phyloP scores from a whole-genome alignment of 2,888 invertebrate species.

The Campoplex nolae region DNA sequence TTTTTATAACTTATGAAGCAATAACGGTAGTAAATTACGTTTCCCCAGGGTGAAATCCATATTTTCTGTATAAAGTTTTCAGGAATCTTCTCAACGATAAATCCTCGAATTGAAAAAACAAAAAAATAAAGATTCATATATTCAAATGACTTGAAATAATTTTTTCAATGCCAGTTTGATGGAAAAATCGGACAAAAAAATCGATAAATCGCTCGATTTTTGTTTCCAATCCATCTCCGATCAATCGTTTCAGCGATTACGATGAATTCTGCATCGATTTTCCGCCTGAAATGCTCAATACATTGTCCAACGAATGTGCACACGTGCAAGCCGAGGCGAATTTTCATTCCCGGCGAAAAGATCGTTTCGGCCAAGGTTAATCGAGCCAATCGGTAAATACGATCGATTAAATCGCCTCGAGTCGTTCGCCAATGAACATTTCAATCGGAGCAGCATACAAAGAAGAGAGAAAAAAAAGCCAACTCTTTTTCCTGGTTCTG shows the following conservation, averaged over 20 bases:
- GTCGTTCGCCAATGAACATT: conserved; percentile 18
- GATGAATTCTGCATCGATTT: neutral
- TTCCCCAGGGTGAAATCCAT: neutral
- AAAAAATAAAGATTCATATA: too few relatives aligned
- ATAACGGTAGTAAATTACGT: neutral
- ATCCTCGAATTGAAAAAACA: neutral
- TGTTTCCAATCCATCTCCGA: neutral
- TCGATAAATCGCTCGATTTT: too few relatives aligned
- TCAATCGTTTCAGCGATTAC: neutral
- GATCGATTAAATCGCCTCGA: conserved; percentile 30
- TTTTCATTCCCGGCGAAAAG: neutral
- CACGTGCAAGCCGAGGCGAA: neutral
- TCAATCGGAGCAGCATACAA: conserved; percentile 3
- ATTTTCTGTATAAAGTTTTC: conserved; percentile 28
- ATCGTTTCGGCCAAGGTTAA: conserved; percentile 39
- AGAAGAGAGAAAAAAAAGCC: neutral
- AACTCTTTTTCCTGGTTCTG: neutral
- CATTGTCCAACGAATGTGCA: neutral
- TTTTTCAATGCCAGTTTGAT: too few relatives aligned
- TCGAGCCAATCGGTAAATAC: conserved; percentile 44
- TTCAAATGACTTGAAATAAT: too few relatives aligned
- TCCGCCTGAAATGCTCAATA: neutral
- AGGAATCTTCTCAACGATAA: neutral
- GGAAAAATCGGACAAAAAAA: too few relatives aligned
- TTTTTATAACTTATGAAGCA: neutral